These are phyloP conservation scores for Sarcophaga peregrina DNA, from an alignment of 1,140 invertebrate species.

Conservation along the genomic window DNA sequence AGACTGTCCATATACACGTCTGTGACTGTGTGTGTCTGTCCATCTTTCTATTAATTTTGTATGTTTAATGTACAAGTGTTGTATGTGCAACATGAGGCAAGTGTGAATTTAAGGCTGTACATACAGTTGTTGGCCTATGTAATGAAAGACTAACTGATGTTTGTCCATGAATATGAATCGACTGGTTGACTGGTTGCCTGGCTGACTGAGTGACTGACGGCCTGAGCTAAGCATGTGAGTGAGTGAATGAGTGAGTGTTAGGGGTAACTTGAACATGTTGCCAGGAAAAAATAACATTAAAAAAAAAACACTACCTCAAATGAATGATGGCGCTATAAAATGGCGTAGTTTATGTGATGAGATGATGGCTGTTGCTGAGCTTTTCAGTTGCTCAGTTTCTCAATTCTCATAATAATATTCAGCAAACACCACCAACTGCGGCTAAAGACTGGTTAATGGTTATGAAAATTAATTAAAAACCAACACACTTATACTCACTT, in stretches of 20 bases:
- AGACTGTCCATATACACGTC: background rate
- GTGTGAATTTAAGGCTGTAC: conserved; percentile 24
- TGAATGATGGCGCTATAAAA: conserved; percentile 24
- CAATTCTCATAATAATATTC: conserved; percentile 1
- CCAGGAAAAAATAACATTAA: background rate
- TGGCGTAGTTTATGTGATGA: conserved; percentile 26
- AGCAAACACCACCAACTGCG: conserved; percentile 9
- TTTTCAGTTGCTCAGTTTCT: background rate
- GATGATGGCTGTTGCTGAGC: background rate
- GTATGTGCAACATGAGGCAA: background rate
- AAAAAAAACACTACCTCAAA: background rate
- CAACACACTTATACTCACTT: too few species aligned
- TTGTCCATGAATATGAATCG: background rate
- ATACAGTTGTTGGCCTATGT: background rate
- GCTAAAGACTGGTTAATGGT: conserved; percentile 21
- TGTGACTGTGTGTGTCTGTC: background rate
- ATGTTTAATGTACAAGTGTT: too few species aligned
- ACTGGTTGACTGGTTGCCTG: background rate
- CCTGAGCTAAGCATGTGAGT: too few species aligned
- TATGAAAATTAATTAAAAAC: conserved; percentile 23
- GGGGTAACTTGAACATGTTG: background rate
- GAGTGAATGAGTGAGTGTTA: too few species aligned
- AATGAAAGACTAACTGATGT: background rate
- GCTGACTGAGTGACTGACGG: too few species aligned
- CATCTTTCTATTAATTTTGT: background rate